Base-by-base conservation (phyloP, 2,113 vertebrate genomes). In the Salminus brasiliensis region DNA sequence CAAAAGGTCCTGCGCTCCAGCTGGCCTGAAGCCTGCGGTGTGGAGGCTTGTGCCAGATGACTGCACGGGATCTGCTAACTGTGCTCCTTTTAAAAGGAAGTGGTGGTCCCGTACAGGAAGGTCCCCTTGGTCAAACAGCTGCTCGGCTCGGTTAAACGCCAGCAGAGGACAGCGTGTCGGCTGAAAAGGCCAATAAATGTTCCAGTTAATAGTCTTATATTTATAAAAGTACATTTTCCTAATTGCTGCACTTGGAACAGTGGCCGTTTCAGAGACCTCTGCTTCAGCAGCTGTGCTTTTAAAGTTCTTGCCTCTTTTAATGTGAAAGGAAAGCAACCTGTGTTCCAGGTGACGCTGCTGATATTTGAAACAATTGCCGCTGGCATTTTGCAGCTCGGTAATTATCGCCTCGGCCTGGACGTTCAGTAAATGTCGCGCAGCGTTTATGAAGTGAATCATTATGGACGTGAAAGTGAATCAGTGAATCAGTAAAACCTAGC, bases 1-100 rank as follows among this genome's bases (percentile, higher is more conserved):
- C 62, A 66, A n/a, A 39, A 39, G 32, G 34, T 34, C 13, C 2
- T 39, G 62, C n/a, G 62, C 30, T 65, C 62, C 62, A 65, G 62
- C 34, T 66, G 62, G 62, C 32, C n/a, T 66, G 21, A 36, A 36
- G 62, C 62, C 34, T 66, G 62, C 18, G 21, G 62, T 66, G 32
- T 66, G 32, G 36, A 12, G 9, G 36, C 62, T 21, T 36, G 32
- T 76, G 80, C 81, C 74, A 82, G 45, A 23, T 9, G 45, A 63
- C 62, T 74, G 60, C 60, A 34, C 18, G 60, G 72, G 67, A 55
- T n/a, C 13, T 29, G 39, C 52, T 43, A 39, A 41, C 8, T 74
- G 30, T 18, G 47, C 59, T n/a, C 7, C 73, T 36, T 36, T 62
- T 62, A 65, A 59, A 52, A 65, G 34, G 75, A 39, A 82, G n/a